phyloP scores from a whole-genome alignment of 2,888 invertebrate species.

The Lysandra bellargus region DNA sequence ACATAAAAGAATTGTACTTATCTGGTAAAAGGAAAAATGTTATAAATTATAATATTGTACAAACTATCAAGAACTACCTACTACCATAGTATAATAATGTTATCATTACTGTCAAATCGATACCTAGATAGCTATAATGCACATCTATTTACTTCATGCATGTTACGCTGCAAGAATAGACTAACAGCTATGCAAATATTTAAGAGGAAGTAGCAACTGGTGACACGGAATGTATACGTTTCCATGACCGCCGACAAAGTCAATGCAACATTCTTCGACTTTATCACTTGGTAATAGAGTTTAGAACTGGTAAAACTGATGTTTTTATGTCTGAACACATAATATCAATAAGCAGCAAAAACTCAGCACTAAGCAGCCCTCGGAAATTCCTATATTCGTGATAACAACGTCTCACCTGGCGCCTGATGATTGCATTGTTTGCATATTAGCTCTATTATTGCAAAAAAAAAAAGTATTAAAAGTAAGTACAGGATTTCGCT shows the following conservation, averaged over 20 bases:
- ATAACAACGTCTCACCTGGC: neutral
- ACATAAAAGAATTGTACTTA: too few relatives aligned
- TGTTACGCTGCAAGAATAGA: neutral
- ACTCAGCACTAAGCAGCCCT: neutral
- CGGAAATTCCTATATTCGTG: neutral
- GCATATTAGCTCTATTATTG: neutral
- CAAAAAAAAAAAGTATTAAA: too few relatives aligned
- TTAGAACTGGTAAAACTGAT: neutral
- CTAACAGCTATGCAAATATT: slow-evolving; percentile 8
- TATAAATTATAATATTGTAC: too few relatives aligned
- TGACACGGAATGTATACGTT: neutral
- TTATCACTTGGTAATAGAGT: neutral
- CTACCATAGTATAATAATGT: neutral
- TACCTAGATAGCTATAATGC: neutral
- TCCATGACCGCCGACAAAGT: neutral
- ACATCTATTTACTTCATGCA: neutral
- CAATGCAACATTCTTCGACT: neutral
- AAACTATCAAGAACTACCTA: neutral
- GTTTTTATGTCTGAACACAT: neutral
- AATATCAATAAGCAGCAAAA: neutral
- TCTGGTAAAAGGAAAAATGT: too few relatives aligned
- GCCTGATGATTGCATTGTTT: neutral
- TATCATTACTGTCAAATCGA: neutral
- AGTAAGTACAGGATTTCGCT: too few relatives aligned
- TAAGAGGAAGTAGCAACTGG: neutral